A percentile compares a stretch with the other conserved stretches of the same genome.
phyloP scores from a whole-genome alignment of 2,113 vertebrate genomes.

The Hystrix cristata region DNA sequence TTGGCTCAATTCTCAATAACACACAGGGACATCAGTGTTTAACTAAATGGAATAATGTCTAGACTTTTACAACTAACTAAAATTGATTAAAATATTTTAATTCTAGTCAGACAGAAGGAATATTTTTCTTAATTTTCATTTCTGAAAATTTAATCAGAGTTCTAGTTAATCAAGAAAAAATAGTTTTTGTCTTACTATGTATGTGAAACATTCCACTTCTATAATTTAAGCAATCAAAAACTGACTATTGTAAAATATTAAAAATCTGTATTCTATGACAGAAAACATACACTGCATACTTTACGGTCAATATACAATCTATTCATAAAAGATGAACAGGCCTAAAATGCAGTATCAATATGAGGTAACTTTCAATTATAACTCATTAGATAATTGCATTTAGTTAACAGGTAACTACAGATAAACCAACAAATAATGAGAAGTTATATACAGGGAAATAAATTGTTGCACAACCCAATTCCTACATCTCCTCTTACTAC shows the following conservation, averaged over 20 bases:
- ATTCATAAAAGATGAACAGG: not conserved
- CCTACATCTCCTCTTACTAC: not conserved
- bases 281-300: not conserved
- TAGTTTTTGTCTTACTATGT: not conserved
- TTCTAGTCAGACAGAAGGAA: constrained; percentile 16
- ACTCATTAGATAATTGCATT: constrained; percentile 10
- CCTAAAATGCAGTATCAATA: not conserved
- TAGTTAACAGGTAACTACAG: constrained; percentile 23
- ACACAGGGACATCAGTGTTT: not conserved
- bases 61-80: constrained; percentile 17
- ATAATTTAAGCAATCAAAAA: not conserved
- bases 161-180: not conserved
- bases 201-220: not conserved
- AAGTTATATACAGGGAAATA: constrained; percentile 37
- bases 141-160: constrained; percentile 15
- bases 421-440: not conserved
- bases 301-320: not conserved
- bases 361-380: constrained; percentile 26
- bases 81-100: constrained; percentile 19
- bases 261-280: not conserved
- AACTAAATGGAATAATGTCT: constrained; percentile 35
- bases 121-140: constrained; percentile 23
- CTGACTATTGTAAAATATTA: not conserved
- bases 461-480: not conserved
- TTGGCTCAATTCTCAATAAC: constrained; percentile 41